Percentiles rank a stretch among this genome's conserved stretches.
Evolutionary conservation across 2,113 vertebrate genomes (phyloP).

Genomic region (Micronycteris hirsuta): DNA sequence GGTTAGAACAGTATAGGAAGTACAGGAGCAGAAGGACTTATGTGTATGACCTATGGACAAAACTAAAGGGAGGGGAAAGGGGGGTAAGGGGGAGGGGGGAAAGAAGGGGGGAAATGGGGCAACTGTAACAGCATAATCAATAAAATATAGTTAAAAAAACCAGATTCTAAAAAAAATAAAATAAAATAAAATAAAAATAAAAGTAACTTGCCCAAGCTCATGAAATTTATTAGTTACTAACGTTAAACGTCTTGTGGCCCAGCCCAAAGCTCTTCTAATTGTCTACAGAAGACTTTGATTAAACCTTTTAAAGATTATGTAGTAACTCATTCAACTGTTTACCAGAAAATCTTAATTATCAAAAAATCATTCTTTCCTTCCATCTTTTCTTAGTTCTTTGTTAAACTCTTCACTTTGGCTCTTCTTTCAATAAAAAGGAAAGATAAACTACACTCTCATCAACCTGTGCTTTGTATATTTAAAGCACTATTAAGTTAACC

Average conservation of each 20-base stretch:
- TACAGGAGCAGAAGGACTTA: no score
- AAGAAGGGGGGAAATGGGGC: no score
- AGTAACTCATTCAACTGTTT: neutral
- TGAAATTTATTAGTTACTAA: conserved; percentile 7
- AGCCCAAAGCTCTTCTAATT: neutral
- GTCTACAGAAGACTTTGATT: neutral
- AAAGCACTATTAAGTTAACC: neutral
- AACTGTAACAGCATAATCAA: no score
- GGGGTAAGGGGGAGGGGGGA: no score
- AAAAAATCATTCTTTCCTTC: neutral
- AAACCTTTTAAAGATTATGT: neutral
- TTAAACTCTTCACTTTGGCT: neutral
- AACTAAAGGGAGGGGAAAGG: no score
- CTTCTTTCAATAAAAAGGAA: neutral
- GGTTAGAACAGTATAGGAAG: no score
- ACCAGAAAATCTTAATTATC: neutral
- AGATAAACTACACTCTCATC: neutral
- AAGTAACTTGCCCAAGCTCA: neutral
- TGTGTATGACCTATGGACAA: no score
- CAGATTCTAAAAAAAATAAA: no score
- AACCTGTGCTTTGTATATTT: neutral
- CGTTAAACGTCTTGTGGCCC: neutral
- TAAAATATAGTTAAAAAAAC: no score
- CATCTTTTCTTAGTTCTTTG: neutral
- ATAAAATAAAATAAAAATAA: no score